Evolutionary conservation across 1,140 invertebrate genomes (phyloP).

Genomic region (Diachasma alloeum): DNA sequence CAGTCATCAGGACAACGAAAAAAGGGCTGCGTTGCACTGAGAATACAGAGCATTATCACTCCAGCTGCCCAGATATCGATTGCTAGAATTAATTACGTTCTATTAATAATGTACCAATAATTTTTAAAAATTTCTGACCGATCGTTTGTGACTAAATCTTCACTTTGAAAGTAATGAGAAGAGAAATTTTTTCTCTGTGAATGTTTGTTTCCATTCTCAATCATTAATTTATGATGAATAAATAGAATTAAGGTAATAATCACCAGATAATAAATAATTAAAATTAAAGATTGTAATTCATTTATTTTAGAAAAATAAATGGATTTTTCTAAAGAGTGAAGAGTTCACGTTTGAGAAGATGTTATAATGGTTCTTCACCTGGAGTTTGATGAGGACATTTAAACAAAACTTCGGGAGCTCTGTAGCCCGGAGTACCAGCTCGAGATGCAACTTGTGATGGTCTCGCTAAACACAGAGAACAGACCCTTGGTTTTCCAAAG

Average conservation of each 20-base stretch:
- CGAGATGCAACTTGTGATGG: slow-evolving; percentile 75
- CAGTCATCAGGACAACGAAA: slow-evolving; percentile 84
- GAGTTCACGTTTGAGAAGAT: too few species aligned
- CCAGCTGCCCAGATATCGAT: slow-evolving; percentile 92
- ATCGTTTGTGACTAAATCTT: too few species aligned
- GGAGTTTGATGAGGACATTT: slow-evolving; percentile 79
- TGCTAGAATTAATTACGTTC: slow-evolving; percentile 61
- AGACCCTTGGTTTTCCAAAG: slow-evolving; percentile 72
- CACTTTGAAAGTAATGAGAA: too few species aligned
- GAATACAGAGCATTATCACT: slow-evolving; percentile 82
- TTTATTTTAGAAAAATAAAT: too few species aligned
- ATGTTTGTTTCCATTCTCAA: too few species aligned
- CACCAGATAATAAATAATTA: too few species aligned
- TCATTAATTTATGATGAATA: too few species aligned
- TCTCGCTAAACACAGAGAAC: slow-evolving; percentile 70
- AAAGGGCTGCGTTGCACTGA: slow-evolving; percentile 84
- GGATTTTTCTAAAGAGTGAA: too few species aligned
- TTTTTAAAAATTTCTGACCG: background rate
- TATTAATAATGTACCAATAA: background rate
- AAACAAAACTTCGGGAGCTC: slow-evolving; percentile 87
- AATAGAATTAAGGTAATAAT: too few species aligned
- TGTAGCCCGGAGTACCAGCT: slow-evolving; percentile 90
- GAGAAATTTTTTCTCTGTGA: background rate
- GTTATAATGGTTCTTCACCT: slow-evolving; percentile 60
- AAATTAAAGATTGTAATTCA: too few species aligned